These are phyloP conservation scores for Bolinopsis microptera DNA, from an alignment of 37 sponge, comb jelly and placozoan genomes.

Conservation along the genomic window DNA sequence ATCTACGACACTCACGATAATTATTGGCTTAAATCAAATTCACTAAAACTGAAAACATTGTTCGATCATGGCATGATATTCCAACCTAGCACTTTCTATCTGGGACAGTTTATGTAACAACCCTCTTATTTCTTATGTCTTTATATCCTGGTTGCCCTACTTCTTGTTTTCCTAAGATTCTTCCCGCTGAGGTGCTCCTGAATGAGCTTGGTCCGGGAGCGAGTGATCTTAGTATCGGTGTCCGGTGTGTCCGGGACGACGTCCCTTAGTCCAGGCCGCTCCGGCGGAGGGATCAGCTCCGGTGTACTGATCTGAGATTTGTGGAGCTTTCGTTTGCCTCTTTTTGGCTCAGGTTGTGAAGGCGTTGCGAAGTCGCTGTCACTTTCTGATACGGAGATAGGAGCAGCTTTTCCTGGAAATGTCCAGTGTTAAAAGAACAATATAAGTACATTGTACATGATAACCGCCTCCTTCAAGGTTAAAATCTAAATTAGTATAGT, in stretches of 20 bases:
- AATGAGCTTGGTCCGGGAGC: constrained; percentile 12
- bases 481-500: no score
- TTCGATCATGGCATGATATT: no score
- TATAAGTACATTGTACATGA: no score
- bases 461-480: no score
- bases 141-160: not conserved
- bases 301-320: constrained; percentile 40
- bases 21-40: no score
- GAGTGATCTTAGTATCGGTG: constrained; percentile 11
- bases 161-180: not conserved
- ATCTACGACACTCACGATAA: no score
- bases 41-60: no score
- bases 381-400: not conserved
- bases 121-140: not conserved
- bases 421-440: no score
- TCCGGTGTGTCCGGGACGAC: not conserved
- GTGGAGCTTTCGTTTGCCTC: constrained; percentile 32
- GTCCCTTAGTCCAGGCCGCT: constrained; percentile 34
- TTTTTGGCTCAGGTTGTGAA: not conserved
- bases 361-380: constrained; percentile 57
- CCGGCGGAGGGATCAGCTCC: constrained; percentile 22
- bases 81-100: no score
- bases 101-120: no score
- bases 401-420: not conserved
- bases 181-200: constrained; percentile 18